Percentiles rank a stretch among this genome's conserved stretches.
These are phyloP conservation scores for Alcis repandata DNA, from an alignment of 2,888 invertebrate species.

Conservation along the genomic window DNA sequence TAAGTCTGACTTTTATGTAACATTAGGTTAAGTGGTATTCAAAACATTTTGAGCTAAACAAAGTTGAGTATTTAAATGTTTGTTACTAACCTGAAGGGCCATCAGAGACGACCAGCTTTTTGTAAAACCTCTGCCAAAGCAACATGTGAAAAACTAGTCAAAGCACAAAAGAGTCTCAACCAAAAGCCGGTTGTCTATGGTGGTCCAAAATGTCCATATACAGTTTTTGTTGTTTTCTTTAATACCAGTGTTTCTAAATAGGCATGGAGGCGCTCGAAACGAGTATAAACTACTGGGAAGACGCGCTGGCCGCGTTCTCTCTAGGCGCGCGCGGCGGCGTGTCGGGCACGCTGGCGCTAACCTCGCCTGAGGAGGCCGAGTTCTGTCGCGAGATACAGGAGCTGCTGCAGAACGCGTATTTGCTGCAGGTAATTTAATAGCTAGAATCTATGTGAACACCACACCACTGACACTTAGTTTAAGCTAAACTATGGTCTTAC, in stretches of 20 bases:
- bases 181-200: neutral
- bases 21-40: slow-evolving; percentile 44
- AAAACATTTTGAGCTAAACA: slow-evolving; percentile 29
- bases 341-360: slow-evolving; percentile 88
- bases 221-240: neutral
- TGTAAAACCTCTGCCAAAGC: neutral
- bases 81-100: neutral
- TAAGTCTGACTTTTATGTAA: slow-evolving; percentile 13
- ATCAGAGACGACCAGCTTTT: neutral
- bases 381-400: slow-evolving; percentile 94
- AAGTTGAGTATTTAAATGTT: slow-evolving; percentile 27
- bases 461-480: too few relatives aligned
- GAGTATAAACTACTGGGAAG: slow-evolving; percentile 98
- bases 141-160: neutral
- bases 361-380: slow-evolving; percentile 94
- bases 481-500: too few relatives aligned
- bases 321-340: slow-evolving; percentile 86
- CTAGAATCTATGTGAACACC: too few relatives aligned
- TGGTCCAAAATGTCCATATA: neutral
- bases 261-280: slow-evolving; percentile 97
- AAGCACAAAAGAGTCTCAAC: neutral
- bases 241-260: slow-evolving; percentile 54
- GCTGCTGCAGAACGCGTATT: slow-evolving; percentile 93
- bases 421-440: slow-evolving; percentile 83
- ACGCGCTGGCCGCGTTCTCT: slow-evolving; percentile 94